Percentiles rank a stretch among this genome's conserved stretches.
phyloP scores from a whole-genome alignment of 2,888 invertebrate species.

The Drosophila eohydei region DNA sequence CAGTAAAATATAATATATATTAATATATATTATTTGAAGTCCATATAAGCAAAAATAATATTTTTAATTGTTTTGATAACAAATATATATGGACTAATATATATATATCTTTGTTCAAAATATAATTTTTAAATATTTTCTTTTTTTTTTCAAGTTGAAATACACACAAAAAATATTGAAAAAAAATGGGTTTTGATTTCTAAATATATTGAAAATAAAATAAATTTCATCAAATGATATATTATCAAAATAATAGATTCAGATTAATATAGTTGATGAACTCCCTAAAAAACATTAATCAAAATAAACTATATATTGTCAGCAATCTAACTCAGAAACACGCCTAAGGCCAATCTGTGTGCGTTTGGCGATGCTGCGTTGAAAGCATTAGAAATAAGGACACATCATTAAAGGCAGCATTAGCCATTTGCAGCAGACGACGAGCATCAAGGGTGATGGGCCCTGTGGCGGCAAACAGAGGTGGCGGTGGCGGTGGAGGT shows the following conservation, averaged over 20 bases:
- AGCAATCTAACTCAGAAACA: conserved; percentile 21
- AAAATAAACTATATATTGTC: conserved; percentile 19
- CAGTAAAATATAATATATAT: no score
- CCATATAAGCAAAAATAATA: no score
- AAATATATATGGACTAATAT: no score
- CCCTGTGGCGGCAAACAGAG: neutral
- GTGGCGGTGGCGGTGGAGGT: neutral
- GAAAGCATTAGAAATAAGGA: conserved; percentile 75
- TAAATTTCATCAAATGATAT: neutral
- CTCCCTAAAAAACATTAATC: conserved; percentile 37
- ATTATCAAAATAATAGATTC: neutral
- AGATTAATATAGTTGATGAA: neutral
- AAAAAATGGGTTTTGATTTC: no score
- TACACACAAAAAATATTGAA: no score
- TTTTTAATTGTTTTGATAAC: no score
- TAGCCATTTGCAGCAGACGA: conserved; percentile 18
- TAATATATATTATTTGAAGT: no score
- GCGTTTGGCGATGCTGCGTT: conserved; percentile 46
- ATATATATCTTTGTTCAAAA: no score
- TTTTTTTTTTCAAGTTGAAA: no score
- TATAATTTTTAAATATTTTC: no score
- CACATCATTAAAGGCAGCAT: conserved; percentile 67
- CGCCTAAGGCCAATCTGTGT: conserved; percentile 50
- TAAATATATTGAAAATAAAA: neutral
- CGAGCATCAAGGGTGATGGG: conserved; percentile 2